A percentile compares a stretch with the other conserved stretches of the same genome.
Conservation (phyloP, 2,888 invertebrate genomes). For the Himalopsyche anomala region DNA sequence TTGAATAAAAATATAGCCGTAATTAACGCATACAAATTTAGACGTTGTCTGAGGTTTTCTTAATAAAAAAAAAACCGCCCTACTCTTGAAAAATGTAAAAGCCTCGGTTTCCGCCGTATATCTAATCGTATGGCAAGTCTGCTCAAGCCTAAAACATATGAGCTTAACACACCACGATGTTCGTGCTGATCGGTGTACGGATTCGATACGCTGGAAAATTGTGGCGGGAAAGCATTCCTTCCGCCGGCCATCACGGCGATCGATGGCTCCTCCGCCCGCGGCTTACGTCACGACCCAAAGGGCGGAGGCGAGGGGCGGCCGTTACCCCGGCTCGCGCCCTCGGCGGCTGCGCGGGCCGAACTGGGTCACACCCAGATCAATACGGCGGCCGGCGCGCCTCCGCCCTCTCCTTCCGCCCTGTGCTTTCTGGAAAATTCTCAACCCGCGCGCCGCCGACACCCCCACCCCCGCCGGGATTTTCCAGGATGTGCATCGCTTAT, state of each 20-base stretch:
- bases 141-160: too few relatives aligned
- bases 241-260: constrained; percentile 47
- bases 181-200: not conserved
- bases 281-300: constrained; percentile 60
- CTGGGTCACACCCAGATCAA: constrained; percentile 64
- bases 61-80: too few relatives aligned
- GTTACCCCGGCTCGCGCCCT: constrained; percentile 37
- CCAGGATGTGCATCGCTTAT: constrained; percentile 51
- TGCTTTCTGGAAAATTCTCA: constrained; percentile 58
- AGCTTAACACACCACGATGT: not conserved
- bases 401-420: constrained; percentile 55
- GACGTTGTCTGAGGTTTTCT: too few relatives aligned
- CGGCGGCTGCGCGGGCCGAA: constrained; percentile 60
- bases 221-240: constrained; percentile 44
- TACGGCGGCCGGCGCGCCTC: constrained; percentile 57
- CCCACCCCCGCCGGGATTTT: constrained; percentile 65
- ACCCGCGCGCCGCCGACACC: constrained; percentile 65
- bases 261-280: constrained; percentile 46
- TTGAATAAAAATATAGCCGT: too few relatives aligned
- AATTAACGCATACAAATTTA: too few relatives aligned
- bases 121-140: too few relatives aligned
- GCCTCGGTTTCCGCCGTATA: too few relatives aligned
- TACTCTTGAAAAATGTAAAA: too few relatives aligned
- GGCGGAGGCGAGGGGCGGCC: constrained; percentile 46
- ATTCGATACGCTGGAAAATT: not conserved